These are phyloP conservation scores for Pristis pectinata DNA, from an alignment of 2,797 vertebrate species.

Conservation along the genomic window DNA sequence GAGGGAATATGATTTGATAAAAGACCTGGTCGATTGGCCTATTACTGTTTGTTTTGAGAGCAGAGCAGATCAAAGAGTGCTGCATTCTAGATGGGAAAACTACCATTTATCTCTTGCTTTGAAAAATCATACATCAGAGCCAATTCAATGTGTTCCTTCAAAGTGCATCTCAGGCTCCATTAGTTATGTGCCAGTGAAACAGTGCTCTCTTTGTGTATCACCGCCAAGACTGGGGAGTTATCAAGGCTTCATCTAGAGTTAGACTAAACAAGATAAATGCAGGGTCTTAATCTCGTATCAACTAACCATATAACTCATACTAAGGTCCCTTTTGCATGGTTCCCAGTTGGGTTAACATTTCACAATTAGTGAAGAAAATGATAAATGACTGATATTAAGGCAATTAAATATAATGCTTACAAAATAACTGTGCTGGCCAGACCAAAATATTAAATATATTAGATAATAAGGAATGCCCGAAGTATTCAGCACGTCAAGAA, in stretches of 20 bases:
- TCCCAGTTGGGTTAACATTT: neutral
- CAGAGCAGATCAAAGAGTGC: neutral
- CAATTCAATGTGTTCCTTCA: slow-evolving; percentile 18
- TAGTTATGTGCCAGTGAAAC: slow-evolving; percentile 8
- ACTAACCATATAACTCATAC: no score
- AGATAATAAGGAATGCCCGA: neutral
- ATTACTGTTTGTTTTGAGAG: neutral
- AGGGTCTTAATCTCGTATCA: neutral
- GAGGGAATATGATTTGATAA: neutral
- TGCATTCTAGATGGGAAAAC: neutral
- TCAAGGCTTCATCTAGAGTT: slow-evolving; percentile 6
- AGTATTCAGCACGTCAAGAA: no score
- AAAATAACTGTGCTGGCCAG: no score
- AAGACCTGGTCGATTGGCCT: neutral
- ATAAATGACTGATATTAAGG: neutral
- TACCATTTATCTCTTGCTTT: neutral
- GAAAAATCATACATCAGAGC: slow-evolving; percentile 8
- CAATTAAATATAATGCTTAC: neutral
- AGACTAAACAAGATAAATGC: neutral
- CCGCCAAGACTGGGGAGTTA: neutral
- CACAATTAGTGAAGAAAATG: neutral
- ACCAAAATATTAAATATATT: neutral
- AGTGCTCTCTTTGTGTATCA: neutral
- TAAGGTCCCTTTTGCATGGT: neutral
- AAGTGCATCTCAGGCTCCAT: slow-evolving; percentile 9